Evolutionary conservation across 1,140 invertebrate genomes (phyloP).

Genomic region (Zaprionus kolodkinae): DNA sequence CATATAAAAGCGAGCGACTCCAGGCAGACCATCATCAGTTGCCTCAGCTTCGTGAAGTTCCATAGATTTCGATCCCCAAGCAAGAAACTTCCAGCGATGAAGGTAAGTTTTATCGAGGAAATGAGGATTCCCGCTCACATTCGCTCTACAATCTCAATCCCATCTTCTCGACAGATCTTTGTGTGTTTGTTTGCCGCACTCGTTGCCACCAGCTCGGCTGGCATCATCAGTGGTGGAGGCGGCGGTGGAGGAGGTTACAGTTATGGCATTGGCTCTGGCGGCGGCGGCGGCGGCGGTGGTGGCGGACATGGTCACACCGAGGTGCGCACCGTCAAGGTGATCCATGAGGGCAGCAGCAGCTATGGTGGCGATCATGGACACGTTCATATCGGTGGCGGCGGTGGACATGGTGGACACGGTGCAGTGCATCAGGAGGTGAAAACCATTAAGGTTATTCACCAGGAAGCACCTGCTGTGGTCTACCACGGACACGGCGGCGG

Average conservation of each 20-base stretch:
- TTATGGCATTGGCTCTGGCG: conserved; percentile 47
- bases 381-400: conserved; percentile 38
- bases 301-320: conserved; percentile 46
- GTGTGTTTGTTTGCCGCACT: conserved; percentile 72
- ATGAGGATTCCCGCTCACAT: neutral
- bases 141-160: neutral
- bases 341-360: conserved; percentile 54
- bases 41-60: conserved; percentile 71
- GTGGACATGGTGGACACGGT: conserved; percentile 32
- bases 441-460: conserved; percentile 74
- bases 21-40: conserved; percentile 62
- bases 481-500: conserved; percentile 24
- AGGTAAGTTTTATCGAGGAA: conserved; percentile 49
- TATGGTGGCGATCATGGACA: conserved; percentile 35
- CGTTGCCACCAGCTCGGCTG: conserved; percentile 73
- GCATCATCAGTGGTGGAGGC: conserved; percentile 66
- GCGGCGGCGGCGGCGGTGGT: conserved; percentile 21
- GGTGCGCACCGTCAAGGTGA: conserved; percentile 65
- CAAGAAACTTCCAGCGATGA: conserved; percentile 81
- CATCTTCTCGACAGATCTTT: conserved; percentile 55
- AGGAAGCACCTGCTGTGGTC: conserved; percentile 55
- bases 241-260: conserved; percentile 68
- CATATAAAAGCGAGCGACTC: conserved; percentile 54
- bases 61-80: conserved; percentile 69
- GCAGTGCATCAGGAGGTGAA: conserved; percentile 59